Percentiles rank a stretch among this genome's conserved stretches.
These are phyloP conservation scores for Sesamia inferens DNA, from an alignment of 2,888 invertebrate genomes.

Conservation along the genomic window DNA sequence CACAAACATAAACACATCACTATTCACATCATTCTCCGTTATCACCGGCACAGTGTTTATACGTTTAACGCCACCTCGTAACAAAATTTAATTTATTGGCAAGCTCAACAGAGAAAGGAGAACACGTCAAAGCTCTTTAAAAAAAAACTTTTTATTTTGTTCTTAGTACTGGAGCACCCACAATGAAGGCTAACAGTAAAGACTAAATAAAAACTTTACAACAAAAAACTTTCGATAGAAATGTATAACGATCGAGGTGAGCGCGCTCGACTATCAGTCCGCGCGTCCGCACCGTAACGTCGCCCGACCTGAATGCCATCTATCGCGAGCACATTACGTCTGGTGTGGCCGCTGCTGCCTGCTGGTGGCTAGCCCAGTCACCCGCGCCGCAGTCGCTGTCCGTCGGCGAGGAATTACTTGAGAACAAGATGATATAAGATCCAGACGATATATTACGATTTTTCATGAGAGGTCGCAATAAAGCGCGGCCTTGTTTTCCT, in stretches of 20 bases:
- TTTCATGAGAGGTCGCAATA: slow-evolving; percentile 22
- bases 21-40: slow-evolving; percentile 85
- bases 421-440: slow-evolving; percentile 60
- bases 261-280: slow-evolving; percentile 64
- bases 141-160: slow-evolving; percentile 60
- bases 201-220: slow-evolving; percentile 69
- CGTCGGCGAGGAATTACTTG: slow-evolving; percentile 62
- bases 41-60: slow-evolving; percentile 81
- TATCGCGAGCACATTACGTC: slow-evolving; percentile 73
- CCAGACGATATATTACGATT: slow-evolving; percentile 49
- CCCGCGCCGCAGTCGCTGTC: slow-evolving; percentile 61
- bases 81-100: slow-evolving; percentile 71
- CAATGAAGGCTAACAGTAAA: slow-evolving; percentile 55
- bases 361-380: slow-evolving; percentile 69
- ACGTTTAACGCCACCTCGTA: slow-evolving; percentile 71
- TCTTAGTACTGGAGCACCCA: slow-evolving; percentile 63
- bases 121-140: slow-evolving; percentile 52
- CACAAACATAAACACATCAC: slow-evolving; percentile 86
- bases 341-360: slow-evolving; percentile 64
- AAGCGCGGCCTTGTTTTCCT: slow-evolving; percentile 25
- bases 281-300: slow-evolving; percentile 79
- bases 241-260: slow-evolving; percentile 66
- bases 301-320: slow-evolving; percentile 85
- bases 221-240: slow-evolving; percentile 74
- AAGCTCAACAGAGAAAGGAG: slow-evolving; percentile 66